Percentiles rank a stretch among this genome's conserved stretches.
Conservation (phyloP, 2,113 vertebrate species). For the Syrrhaptes paradoxus region DNA sequence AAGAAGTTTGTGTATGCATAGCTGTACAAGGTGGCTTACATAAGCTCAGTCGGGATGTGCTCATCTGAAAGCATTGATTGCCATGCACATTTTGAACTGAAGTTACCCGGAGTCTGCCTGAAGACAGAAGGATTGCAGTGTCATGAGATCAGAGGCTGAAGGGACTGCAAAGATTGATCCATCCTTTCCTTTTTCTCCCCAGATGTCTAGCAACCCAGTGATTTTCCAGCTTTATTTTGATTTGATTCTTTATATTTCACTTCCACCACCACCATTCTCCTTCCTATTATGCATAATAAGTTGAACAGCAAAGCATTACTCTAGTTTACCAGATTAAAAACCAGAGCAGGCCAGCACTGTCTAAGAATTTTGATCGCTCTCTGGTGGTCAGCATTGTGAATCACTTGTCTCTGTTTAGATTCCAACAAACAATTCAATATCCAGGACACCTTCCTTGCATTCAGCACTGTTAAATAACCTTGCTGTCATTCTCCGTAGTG, state of each 20-base stretch:
- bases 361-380: neutral
- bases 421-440: neutral
- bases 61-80: neutral
- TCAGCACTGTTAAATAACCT: neutral
- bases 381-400: neutral
- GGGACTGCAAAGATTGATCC: no score
- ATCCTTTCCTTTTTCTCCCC: neutral
- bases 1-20: neutral
- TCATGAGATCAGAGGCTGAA: neutral
- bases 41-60: neutral
- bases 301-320: neutral
- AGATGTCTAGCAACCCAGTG: neutral
- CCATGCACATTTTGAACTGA: neutral
- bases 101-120: neutral
- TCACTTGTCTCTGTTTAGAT: neutral
- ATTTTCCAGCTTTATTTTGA: neutral
- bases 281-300: neutral
- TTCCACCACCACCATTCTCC: neutral
- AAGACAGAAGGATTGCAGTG: neutral
- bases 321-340: neutral
- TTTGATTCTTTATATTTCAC: neutral
- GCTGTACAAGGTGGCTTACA: neutral
- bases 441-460: neutral
- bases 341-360: neutral
- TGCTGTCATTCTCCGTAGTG: neutral